Evolutionary conservation across 2,797 vertebrate genomes (phyloP).

Genomic region (Anniella stebbinsi): DNA sequence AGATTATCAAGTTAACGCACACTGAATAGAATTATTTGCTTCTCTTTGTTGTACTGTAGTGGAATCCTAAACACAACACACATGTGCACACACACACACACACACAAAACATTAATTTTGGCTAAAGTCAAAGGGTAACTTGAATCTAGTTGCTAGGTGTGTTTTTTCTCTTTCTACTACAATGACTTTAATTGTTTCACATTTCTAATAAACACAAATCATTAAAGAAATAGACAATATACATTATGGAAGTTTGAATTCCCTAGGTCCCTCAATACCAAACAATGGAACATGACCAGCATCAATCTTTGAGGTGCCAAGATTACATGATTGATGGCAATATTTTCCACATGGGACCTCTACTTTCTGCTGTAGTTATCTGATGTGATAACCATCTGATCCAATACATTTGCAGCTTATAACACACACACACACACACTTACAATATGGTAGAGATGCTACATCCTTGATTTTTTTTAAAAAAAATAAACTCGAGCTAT

Average conservation of each 20-base stretch:
- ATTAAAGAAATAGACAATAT: constrained; percentile 13
- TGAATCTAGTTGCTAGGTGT: neutral
- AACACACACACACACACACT: too few species aligned
- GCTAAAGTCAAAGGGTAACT: neutral
- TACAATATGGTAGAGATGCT: constrained; percentile 13
- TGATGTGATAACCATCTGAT: constrained; percentile 41
- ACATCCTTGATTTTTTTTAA: constrained; percentile 15
- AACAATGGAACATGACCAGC: neutral
- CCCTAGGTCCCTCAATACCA: constrained; percentile 13
- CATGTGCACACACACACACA: neutral
- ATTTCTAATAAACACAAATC: constrained; percentile 15
- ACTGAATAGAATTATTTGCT: constrained; percentile 32
- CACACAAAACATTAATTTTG: neutral
- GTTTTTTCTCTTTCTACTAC: neutral
- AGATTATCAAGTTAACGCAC: constrained; percentile 20
- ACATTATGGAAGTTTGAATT: constrained; percentile 29
- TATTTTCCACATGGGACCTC: constrained; percentile 38
- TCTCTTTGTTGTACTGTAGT: neutral
- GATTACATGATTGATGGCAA: neutral
- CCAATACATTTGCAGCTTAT: constrained; percentile 7
- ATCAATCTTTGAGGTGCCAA: neutral
- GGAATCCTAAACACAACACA: neutral
- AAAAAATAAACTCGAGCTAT: neutral
- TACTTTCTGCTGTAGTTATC: constrained; percentile 26
- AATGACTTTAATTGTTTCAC: constrained; percentile 19